These are phyloP conservation scores for Mixornis gularis DNA, from an alignment of 2,113 vertebrate genomes.

Conservation along the genomic window DNA sequence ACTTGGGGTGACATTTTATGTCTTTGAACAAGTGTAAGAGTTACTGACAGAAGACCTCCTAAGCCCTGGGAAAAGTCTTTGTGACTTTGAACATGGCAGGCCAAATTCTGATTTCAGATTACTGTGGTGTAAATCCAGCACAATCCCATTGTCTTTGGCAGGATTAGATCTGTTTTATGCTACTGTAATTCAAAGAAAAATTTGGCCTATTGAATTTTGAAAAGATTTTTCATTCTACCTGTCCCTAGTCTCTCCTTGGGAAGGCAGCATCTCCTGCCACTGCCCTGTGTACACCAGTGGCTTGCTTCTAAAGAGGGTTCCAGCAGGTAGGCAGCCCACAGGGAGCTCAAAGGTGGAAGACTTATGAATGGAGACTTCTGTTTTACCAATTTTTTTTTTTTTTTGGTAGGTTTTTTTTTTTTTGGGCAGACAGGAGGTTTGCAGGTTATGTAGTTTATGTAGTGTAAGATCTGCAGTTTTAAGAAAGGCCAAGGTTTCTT, in stretches of 20 bases:
- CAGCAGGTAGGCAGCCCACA: not conserved
- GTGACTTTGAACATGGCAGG: not conserved
- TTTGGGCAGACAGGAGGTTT: not conserved
- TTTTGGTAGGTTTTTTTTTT: not conserved
- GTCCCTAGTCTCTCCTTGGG: not conserved
- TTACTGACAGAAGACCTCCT: not conserved
- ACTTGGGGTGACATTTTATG: not conserved
- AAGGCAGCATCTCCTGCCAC: not conserved
- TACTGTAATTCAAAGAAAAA: constrained; percentile 3
- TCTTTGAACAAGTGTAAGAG: not conserved
- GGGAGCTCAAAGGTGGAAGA: not conserved
- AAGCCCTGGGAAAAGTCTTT: not conserved
- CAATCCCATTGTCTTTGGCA: not conserved
- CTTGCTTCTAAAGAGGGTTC: not conserved
- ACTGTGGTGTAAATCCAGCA: not conserved
- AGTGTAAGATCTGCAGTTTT: not conserved
- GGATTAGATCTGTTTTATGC: not conserved
- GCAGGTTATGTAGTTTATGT: not conserved
- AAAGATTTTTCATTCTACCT: constrained; percentile 5
- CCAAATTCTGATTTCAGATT: constrained; percentile 6
- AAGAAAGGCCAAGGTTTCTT: constrained; percentile 21
- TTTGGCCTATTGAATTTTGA: not conserved
- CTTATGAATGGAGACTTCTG: not conserved
- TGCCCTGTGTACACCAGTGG: not conserved
- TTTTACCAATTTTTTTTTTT: not conserved